These are phyloP conservation scores for Drosophila saltans DNA, from an alignment of 1,140 invertebrate species.

Conservation along the genomic window DNA sequence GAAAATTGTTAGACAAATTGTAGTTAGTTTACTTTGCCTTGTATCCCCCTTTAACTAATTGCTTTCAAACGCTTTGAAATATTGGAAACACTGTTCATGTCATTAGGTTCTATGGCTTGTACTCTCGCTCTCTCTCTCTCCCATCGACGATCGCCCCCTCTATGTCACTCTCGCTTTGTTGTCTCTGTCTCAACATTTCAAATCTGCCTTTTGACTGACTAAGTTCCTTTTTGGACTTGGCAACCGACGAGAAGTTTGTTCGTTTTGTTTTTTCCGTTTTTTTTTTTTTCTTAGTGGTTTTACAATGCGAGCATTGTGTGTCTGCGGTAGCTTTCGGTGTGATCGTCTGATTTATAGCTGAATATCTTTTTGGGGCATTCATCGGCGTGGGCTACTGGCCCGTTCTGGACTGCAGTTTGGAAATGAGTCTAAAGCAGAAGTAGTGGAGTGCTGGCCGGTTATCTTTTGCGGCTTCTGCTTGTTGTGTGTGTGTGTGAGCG, in stretches of 20 bases:
- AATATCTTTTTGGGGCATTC: slow-evolving; percentile 14
- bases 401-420: slow-evolving; percentile 56
- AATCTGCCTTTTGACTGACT: slow-evolving; percentile 58
- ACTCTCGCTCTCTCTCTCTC: too few relatives aligned
- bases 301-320: slow-evolving; percentile 35
- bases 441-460: neutral
- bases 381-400: neutral
- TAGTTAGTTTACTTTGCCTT: too few relatives aligned
- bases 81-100: too few relatives aligned
- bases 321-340: slow-evolving; percentile 18
- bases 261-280: neutral
- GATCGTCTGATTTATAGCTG: slow-evolving; percentile 24
- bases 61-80: too few relatives aligned
- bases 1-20: too few relatives aligned
- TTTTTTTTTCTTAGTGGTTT: slow-evolving; percentile 17
- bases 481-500: too few relatives aligned
- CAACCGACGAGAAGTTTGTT: neutral
- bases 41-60: too few relatives aligned
- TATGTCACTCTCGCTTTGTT: neutral
- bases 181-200: slow-evolving; percentile 35
- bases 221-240: slow-evolving; percentile 18
- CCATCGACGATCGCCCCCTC: too few relatives aligned
- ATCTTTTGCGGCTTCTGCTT: slow-evolving; percentile 24
- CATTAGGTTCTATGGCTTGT: too few relatives aligned
- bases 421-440: slow-evolving; percentile 33